phyloP scores from a whole-genome alignment of 1,140 invertebrate genomes.

The Bradynema listronoti region DNA sequence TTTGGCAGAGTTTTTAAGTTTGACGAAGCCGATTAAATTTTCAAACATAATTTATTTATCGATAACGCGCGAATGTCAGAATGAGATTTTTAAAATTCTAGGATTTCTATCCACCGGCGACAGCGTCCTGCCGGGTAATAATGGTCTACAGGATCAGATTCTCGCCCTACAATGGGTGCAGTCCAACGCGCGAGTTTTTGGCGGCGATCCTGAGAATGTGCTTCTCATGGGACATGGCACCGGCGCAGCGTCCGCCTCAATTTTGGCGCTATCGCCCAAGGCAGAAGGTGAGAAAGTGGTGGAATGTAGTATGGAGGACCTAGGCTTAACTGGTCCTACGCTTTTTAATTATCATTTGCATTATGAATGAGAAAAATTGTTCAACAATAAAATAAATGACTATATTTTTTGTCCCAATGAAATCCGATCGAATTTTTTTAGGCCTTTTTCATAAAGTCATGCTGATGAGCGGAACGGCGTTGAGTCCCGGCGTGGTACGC shows the following conservation, averaged over 20 bases:
- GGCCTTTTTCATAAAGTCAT: conserved; percentile 81
- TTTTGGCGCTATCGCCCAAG: conserved; percentile 81
- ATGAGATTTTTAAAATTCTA: no score
- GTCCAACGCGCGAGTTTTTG: conserved; percentile 77
- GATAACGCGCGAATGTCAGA: no score
- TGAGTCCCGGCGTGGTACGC: conserved; percentile 71
- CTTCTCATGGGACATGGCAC: conserved; percentile 79
- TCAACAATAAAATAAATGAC: no score
- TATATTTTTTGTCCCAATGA: no score
- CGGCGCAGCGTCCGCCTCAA: conserved; percentile 89
- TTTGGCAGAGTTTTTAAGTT: not conserved
- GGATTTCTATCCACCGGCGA: conserved; percentile 64
- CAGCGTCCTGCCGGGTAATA: conserved; percentile 85
- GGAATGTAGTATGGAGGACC: no score
- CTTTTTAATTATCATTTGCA: no score
- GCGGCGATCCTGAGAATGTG: conserved; percentile 84
- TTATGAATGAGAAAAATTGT: no score
- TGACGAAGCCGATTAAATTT: no score
- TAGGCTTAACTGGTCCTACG: no score
- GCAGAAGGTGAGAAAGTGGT: conserved; percentile 74
- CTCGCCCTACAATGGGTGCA: conserved; percentile 78
- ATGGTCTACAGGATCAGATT: conserved; percentile 85
- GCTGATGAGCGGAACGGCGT: conserved; percentile 85
- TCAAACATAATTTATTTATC: no score
- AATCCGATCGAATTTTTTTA: conserved; percentile 24